Conservation (phyloP, 2,113 vertebrate species). For the Tyto alba region DNA sequence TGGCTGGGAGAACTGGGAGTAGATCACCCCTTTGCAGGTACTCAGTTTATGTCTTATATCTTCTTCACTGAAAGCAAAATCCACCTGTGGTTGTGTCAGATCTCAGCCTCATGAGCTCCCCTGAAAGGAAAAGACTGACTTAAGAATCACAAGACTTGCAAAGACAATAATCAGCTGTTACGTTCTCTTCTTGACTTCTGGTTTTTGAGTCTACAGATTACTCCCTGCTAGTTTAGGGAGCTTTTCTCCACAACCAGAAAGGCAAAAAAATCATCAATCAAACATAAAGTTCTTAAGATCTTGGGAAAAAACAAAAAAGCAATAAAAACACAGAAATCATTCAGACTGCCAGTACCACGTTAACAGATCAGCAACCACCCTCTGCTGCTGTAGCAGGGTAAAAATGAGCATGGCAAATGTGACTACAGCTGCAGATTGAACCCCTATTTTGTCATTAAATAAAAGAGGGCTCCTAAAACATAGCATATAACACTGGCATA, state of each 20-base stretch:
- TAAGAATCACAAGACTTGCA: not conserved
- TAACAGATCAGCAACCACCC: not conserved
- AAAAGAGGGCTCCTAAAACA: not conserved
- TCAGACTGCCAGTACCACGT: fast-evolving
- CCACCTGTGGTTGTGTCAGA: not conserved
- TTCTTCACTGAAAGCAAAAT: not conserved
- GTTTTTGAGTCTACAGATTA: not conserved
- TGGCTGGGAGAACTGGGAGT: not conserved
- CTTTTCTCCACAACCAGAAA: not conserved
- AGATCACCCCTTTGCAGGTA: not conserved
- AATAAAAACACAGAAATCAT: not conserved
- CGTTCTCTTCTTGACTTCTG: not conserved
- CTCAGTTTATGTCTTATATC: not conserved
- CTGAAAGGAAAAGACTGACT: not conserved
- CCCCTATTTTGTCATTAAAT: not conserved
- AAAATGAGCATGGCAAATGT: not conserved
- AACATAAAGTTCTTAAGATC: not conserved
- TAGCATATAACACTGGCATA: not conserved
- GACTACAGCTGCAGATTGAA: not conserved
- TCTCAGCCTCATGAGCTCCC: not conserved
- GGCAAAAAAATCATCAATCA: not conserved
- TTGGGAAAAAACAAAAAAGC: not conserved
- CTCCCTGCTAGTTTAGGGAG: not conserved
- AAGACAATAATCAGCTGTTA: not conserved
- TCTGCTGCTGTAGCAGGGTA: not conserved